Conservation (phyloP, 2,888 invertebrate species). For the Acanthacorydalis orientalis region DNA sequence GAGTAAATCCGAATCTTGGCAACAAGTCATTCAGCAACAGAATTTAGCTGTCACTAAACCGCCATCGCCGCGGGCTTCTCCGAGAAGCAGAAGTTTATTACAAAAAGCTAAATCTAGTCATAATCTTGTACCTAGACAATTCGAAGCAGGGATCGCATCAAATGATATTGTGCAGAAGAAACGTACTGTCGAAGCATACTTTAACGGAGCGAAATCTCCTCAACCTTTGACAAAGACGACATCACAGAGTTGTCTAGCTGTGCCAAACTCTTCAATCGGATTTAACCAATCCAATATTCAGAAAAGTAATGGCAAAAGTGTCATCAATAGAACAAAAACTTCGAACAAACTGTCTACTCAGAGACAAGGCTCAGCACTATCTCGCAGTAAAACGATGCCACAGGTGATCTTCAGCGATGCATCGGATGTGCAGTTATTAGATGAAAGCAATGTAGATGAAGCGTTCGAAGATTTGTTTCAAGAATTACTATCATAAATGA, state of each 20-base stretch:
- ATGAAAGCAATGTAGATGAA: slow-evolving; percentile 71
- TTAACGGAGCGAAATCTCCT: slow-evolving; percentile 33
- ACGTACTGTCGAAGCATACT: slow-evolving; percentile 57
- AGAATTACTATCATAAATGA: slow-evolving; percentile 2
- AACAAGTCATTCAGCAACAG: slow-evolving; percentile 40
- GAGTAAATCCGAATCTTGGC: slow-evolving; percentile 67
- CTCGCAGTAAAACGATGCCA: slow-evolving; percentile 62
- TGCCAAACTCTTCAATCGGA: background rate
- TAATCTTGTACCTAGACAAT: slow-evolving; percentile 59
- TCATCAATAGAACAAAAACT: slow-evolving; percentile 30
- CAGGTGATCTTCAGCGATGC: slow-evolving; percentile 46
- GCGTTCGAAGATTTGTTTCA: slow-evolving; percentile 72
- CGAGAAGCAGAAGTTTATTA: slow-evolving; percentile 26
- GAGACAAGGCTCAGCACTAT: slow-evolving; percentile 29
- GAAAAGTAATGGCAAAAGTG: slow-evolving; percentile 12
- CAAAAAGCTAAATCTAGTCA: slow-evolving; percentile 57
- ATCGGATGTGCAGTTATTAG: slow-evolving; percentile 44
- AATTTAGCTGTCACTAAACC: slow-evolving; percentile 17
- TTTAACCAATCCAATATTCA: background rate
- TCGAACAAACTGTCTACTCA: slow-evolving; percentile 30
- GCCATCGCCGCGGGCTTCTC: slow-evolving; percentile 24
- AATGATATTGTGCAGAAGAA: slow-evolving; percentile 52
- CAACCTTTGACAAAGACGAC: slow-evolving; percentile 13
- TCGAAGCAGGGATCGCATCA: slow-evolving; percentile 53
- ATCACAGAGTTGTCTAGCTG: slow-evolving; percentile 3